Base-by-base conservation (phyloP, 2,888 invertebrate genomes). In the Cheilosia pagana region DNA sequence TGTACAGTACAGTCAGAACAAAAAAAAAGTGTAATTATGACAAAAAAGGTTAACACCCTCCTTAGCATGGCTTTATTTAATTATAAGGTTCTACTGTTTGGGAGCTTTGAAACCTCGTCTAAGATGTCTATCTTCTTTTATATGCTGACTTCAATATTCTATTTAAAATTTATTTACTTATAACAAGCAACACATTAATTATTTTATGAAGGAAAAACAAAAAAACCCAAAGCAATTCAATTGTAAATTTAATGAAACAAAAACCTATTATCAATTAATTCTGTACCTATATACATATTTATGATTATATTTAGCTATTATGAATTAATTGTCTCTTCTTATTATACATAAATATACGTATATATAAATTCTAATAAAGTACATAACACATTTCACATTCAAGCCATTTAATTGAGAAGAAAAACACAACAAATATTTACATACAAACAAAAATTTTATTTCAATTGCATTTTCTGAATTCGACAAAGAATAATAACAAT, bases 241-340 rank as follows among this genome's bases (percentile, higher is more conserved):
- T 87, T 88, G 88, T 87, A 78, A 88, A 71, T 77, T 71, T 12
- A 55, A 68, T 78, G 5, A 57, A 89, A 87, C 87, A 86, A 87
- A 89, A 77, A 85, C 81, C 78, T 86, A 83, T 83, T 87, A 88
- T 89, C 88, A 89, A 88, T 88, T 88, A 88, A 89, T 90, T 89
- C 89, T 88, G 90, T 90, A 90, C 90, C 89, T 90, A 90, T 86
- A 86, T 77, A 77, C 67, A 77, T 78, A 82, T 82, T 76, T 77
- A 77, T 77, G 76, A 81, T 62, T 78, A 79, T 79, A 85, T 78
- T 83, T 70, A 78, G 68, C 79, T 74, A 65, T 83, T 83, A 78
- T 76, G 62, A 70, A 86, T 86, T 82, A 74, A 78, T 76, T 83
- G 78, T 79, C 74, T 68, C 76, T 67, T 81, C 85, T 82, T 71